Conservation (phyloP, 2,888 invertebrate species). For the Sisyra terminalis region DNA sequence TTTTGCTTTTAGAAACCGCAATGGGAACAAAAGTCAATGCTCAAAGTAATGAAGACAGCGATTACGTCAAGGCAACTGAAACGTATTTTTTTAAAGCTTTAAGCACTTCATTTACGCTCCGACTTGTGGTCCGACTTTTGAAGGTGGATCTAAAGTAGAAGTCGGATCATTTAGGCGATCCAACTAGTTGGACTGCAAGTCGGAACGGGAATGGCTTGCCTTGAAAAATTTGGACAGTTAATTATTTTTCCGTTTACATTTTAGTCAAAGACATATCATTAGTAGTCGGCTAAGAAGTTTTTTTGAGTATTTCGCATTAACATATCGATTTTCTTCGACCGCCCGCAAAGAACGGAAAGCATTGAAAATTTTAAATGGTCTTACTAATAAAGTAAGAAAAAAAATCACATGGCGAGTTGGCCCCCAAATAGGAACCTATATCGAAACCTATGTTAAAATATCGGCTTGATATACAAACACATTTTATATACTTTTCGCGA, state of each 20-base stretch:
- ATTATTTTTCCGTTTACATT: conserved; percentile 16
- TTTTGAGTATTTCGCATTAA: background rate
- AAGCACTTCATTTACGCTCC: no score
- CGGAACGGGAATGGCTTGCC: conserved; percentile 50
- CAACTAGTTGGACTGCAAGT: no score
- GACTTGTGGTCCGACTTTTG: no score
- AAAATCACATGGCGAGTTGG: background rate
- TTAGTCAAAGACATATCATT: background rate
- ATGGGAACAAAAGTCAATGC: conserved; percentile 53
- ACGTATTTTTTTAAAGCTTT: conserved; percentile 18
- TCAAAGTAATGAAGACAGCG: conserved; percentile 44
- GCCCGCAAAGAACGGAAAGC: background rate
- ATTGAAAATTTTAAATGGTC: background rate
- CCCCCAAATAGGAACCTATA: no score
- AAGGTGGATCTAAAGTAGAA: conserved; percentile 46
- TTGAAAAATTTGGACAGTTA: conserved; percentile 46
- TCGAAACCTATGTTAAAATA: no score
- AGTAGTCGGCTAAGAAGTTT: background rate
- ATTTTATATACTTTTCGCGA: no score
- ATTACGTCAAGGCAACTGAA: conserved; percentile 59
- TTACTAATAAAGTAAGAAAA: background rate
- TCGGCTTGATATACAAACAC: no score
- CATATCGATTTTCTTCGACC: background rate
- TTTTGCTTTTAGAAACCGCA: conserved; percentile 16
- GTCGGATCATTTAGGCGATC: conserved; percentile 54